A percentile compares a stretch with the other conserved stretches of the same genome.
Evolutionary conservation across 2,888 invertebrate genomes (phyloP).

Genomic region (Aleiodes testaceus): DNA sequence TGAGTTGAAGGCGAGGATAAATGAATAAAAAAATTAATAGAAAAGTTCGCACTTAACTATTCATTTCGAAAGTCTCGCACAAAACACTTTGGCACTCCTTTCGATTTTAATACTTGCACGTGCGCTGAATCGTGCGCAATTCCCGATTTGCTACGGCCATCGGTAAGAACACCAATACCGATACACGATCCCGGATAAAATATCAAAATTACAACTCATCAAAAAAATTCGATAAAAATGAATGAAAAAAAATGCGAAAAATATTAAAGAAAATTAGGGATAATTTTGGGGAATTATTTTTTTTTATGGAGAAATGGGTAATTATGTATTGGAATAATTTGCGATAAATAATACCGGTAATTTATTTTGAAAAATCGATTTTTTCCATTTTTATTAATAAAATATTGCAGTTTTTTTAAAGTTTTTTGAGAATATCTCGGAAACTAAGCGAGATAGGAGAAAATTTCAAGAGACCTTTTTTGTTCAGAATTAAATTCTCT

Average conservation of each 20-base stretch:
- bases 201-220: constrained; percentile 32
- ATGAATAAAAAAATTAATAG: neutral
- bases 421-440: neutral
- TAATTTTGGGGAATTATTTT: neutral
- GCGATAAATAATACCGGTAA: too few relatives aligned
- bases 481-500: too few relatives aligned
- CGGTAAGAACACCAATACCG: constrained; percentile 5
- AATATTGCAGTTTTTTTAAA: neutral
- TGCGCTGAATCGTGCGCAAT: constrained; percentile 44
- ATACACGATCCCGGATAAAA: constrained; percentile 32
- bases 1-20: too few relatives aligned
- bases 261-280: constrained; percentile 1
- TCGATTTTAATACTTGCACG: constrained; percentile 36
- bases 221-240: neutral
- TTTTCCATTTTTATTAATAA: neutral
- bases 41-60: constrained; percentile 14
- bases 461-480: too few relatives aligned
- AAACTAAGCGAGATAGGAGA: too few relatives aligned
- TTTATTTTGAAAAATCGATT: too few relatives aligned
- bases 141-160: constrained; percentile 44
- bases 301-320: too few relatives aligned
- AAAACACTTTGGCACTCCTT: constrained; percentile 40
- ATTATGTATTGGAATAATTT: too few relatives aligned
- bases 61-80: constrained; percentile 32
- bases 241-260: neutral